Evolutionary conservation across 64 coral and sea anemone genomes (phyloP), one percentile per base, ranked within the genome.

Genomic region (Trachythela sp.): DNA sequence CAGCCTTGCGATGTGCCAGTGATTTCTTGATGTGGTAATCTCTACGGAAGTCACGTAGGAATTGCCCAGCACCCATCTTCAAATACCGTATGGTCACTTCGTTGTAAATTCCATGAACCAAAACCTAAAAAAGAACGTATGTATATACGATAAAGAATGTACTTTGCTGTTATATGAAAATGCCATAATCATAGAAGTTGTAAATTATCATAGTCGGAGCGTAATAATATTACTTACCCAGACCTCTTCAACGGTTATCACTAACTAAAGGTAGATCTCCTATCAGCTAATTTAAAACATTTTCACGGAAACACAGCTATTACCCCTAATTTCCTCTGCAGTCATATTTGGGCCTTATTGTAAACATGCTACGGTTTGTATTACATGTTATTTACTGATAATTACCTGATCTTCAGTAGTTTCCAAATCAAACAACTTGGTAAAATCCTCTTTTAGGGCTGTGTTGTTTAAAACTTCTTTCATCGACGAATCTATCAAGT

Each of bases 31-130:
- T 2, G 22, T 75, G 32, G 22, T 88, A 88, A 41, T 68, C 87
- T 13, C 60, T 48, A 7, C 87, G 36, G 59, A 72, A 88, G 29
- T 88, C 87, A 2, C 56, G 10, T 36, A 88, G 64, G n/a, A 88
- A 88, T 76, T 75, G 87, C 36, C 87, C 87, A 30, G 64, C 87
- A 39, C 87, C 87, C 54, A 88, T 68, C 58, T 42, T 88, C 18
- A 88, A 40, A 72, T 88, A 88, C 9, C 87, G 39, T 39, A 56
- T 70, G 36, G 33, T 70, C 2, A 88, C 39, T 2, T 88, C 87
- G 15, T 38, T 56, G 37, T 70, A 88, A 59, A 59, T 59, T 59
- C 15, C 54, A 17, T 59, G 14, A 17, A 59, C 15, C 2, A 59
- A n/a, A 59, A 20, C 54, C 24, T 20, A 3, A 59, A 11, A 20